These are phyloP conservation scores for Tinamus major DNA, from an alignment of 2,797 vertebrate genomes.

Conservation along the genomic window DNA sequence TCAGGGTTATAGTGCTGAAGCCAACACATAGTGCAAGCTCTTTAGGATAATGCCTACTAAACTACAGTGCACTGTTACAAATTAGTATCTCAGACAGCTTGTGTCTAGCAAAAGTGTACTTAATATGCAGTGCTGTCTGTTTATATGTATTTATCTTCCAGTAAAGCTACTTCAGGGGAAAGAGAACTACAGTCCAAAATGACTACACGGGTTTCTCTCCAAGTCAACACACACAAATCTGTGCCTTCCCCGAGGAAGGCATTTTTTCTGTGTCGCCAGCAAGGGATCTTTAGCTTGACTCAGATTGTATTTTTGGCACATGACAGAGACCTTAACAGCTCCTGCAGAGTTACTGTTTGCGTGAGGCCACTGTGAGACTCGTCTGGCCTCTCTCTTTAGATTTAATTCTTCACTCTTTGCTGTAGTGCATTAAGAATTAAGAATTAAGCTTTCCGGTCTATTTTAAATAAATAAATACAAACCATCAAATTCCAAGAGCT, in stretches of 20 bases:
- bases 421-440: background rate
- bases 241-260: background rate
- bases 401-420: slow-evolving; percentile 18
- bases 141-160: slow-evolving; percentile 50
- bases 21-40: slow-evolving; percentile 39
- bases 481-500: slow-evolving; percentile 43
- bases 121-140: slow-evolving; percentile 65
- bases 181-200: slow-evolving; percentile 17
- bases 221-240: background rate
- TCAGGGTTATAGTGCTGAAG: slow-evolving; percentile 34
- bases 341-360: slow-evolving; percentile 3
- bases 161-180: slow-evolving; percentile 41
- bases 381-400: slow-evolving; percentile 2
- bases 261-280: background rate
- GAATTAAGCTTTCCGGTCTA: slow-evolving; percentile 47
- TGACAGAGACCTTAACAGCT: slow-evolving; percentile 21
- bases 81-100: slow-evolving; percentile 63
- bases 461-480: slow-evolving; percentile 29
- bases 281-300: background rate
- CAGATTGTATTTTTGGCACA: background rate
- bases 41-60: slow-evolving; percentile 38
- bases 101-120: slow-evolving; percentile 23
- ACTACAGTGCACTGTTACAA: slow-evolving; percentile 37
- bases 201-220: background rate
- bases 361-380: slow-evolving; percentile 5